Conservation (phyloP, 2,888 invertebrate species). For the Polyploca ridens region DNA sequence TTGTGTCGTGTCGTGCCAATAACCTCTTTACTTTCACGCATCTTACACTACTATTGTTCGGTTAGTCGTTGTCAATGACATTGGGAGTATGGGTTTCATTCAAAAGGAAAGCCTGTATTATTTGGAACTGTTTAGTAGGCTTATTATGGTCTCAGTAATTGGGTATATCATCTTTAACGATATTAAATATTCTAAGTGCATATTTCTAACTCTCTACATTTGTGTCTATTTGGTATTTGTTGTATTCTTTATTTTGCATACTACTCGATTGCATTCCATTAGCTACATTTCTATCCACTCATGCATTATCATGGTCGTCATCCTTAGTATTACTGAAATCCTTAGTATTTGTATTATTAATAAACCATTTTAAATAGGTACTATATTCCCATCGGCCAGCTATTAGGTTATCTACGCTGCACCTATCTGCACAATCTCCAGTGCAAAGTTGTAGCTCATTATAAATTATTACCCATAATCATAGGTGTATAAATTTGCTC, state of each 20-base stretch:
- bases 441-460: background rate
- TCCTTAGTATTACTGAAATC: background rate
- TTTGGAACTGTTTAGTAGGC: constrained; percentile 2
- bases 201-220: too few species aligned
- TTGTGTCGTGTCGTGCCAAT: constrained; percentile 29
- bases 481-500: constrained; percentile 9
- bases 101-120: background rate
- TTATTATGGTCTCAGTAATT: background rate
- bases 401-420: background rate
- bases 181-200: background rate
- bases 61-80: background rate
- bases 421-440: background rate
- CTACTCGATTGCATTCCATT: too few species aligned
- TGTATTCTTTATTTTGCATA: too few species aligned
- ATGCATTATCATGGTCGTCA: too few species aligned
- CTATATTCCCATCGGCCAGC: background rate
- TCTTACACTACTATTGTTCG: constrained; percentile 20
- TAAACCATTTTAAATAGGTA: background rate
- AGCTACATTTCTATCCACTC: too few species aligned
- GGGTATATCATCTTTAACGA: background rate
- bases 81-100: constrained; percentile 8
- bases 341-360: background rate
- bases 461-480: constrained; percentile 3
- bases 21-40: constrained; percentile 45
- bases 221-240: too few species aligned